A percentile compares a stretch with the other conserved stretches of the same genome.
These are phyloP conservation scores for Melolontha melolontha DNA, from an alignment of 2,888 invertebrate species.

Conservation along the genomic window DNA sequence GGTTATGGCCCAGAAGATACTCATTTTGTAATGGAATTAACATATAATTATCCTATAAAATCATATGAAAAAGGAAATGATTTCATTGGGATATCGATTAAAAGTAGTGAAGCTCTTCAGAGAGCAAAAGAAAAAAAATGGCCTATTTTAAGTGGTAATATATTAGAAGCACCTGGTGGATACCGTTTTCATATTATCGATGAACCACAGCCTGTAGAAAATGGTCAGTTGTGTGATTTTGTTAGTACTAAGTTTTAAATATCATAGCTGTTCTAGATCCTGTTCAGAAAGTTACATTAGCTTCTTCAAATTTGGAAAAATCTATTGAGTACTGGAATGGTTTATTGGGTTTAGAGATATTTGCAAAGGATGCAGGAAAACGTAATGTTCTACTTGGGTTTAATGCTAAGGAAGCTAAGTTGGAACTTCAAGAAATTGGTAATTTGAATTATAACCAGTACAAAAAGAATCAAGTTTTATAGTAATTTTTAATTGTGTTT, in stretches of 20 bases:
- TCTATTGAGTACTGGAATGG: constrained; percentile 89
- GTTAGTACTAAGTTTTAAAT: constrained; percentile 5
- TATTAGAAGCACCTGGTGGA: constrained; percentile 90
- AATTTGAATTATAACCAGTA: constrained; percentile 53
- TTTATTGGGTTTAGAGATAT: constrained; percentile 79
- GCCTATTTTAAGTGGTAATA: constrained; percentile 75
- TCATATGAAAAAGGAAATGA: constrained; percentile 92
- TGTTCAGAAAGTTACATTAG: constrained; percentile 82
- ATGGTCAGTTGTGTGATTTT: constrained; percentile 66
- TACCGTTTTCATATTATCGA: constrained; percentile 87
- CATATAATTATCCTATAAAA: constrained; percentile 96
- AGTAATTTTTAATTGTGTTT: constrained; percentile 19
- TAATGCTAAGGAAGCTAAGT: constrained; percentile 77
- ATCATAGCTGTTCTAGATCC: constrained; percentile 73
- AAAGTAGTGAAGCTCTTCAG: constrained; percentile 80
- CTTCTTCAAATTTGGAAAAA: constrained; percentile 79
- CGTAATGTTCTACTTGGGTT: constrained; percentile 78
- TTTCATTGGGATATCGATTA: constrained; percentile 86
- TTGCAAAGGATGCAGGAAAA: constrained; percentile 68
- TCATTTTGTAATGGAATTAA: constrained; percentile 96
- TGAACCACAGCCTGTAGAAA: constrained; percentile 74
- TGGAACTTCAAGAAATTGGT: constrained; percentile 83
- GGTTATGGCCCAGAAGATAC: constrained; percentile 96
- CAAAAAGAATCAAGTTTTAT: too few species aligned
- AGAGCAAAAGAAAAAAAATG: constrained; percentile 80